A percentile compares a stretch with the other conserved stretches of the same genome.
Evolutionary conservation across 2,888 invertebrate genomes (phyloP).

Genomic region (Sphecodes monilicornis): DNA sequence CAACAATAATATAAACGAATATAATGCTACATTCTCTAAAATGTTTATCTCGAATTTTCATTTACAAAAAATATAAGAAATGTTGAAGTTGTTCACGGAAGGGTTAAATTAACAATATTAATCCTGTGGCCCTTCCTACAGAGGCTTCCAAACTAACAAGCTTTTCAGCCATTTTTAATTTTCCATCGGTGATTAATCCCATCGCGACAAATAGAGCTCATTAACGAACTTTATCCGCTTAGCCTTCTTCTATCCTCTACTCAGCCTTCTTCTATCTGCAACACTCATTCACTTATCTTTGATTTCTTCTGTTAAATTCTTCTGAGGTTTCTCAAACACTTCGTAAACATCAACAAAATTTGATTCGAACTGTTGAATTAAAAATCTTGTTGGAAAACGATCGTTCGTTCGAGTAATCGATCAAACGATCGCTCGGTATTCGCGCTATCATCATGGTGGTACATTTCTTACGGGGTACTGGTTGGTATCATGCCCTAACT

Average conservation of each 20-base stretch:
- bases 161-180: neutral
- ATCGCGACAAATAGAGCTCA: neutral
- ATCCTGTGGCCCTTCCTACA: neutral
- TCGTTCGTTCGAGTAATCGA: constrained; percentile 4
- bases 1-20: neutral
- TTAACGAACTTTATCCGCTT: neutral
- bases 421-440: constrained; percentile 25
- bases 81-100: neutral
- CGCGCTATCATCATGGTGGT: constrained; percentile 75
- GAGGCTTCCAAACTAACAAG: neutral
- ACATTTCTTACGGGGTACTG: constrained; percentile 79
- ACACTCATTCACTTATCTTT: neutral
- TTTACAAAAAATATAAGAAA: neutral
- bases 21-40: neutral
- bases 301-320: neutral
- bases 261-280: neutral
- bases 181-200: neutral
- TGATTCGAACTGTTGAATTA: neutral
- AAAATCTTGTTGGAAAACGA: neutral
- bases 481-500: constrained; percentile 82
- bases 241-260: neutral
- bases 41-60: neutral
- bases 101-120: neutral
- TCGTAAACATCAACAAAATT: neutral
- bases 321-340: no score